Evolutionary conservation across 2,113 vertebrate genomes (phyloP), one percentile per base, ranked within the genome.

Genomic region (Forbesichthys papilliferus): DNA sequence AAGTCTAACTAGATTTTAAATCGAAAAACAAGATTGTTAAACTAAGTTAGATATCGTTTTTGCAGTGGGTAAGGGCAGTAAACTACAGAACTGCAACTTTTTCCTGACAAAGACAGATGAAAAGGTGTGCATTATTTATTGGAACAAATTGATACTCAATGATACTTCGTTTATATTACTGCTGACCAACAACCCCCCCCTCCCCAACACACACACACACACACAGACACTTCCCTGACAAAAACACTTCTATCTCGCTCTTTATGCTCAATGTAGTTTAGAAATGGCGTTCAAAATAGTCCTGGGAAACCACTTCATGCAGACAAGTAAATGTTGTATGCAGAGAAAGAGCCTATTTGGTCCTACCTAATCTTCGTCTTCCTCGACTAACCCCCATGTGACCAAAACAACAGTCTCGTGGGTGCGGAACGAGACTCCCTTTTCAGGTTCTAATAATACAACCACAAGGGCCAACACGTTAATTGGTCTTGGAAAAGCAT

Each of bases 1-100:
- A 27, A 27, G 27, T 27, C 27, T 3, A 27, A 27, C 27, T 27
- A 27, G 27, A 27, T 27, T 27, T 27, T 27, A 27, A 27, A 27
- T 27, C 27, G 1, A 3, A 27, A 27, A 27, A 27, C 27, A 27
- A 27, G 27, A 27, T 27, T 27, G 2, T 27, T 3, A 27, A 1
- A 27, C 1, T 27, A 27, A 2, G 2, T 27, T 27, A 27, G 27
- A 27, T 27, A 27, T 27, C 2, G 27, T 27, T 27, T 27, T 27
- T 27, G 27, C 27, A 27, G 27, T 27, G 27, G 27, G 71, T 60
- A 14, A 18, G 51, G n/a, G 56, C 3, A 13, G 10, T 14, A 68
- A 72, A 69, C 47, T 58, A 69, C 69, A 68, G 33, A 65, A 5
- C 7, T 36, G 46, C 74, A 54, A 70, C 61, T 65, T 70, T 53